Conservation (phyloP, 2,888 invertebrate genomes). For the Parnassius apollo region DNA sequence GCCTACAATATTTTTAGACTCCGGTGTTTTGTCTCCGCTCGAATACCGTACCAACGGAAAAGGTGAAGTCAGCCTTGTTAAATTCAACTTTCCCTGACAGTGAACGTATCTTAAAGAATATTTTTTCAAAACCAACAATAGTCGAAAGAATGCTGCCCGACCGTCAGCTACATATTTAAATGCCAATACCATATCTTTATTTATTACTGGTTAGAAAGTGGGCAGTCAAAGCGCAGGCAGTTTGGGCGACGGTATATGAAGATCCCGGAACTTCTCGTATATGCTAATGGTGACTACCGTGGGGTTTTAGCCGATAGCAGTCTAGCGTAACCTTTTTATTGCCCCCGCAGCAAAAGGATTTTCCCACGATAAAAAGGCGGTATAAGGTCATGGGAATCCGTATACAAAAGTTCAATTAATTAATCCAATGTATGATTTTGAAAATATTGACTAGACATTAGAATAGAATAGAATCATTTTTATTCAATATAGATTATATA, state of each 20-base stretch:
- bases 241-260: not conserved
- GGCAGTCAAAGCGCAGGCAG: not conserved
- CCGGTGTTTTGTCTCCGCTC: conserved; percentile 1
- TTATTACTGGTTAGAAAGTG: conserved; percentile 18
- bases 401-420: too few relatives aligned
- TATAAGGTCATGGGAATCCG: too few relatives aligned
- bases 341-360: too few relatives aligned
- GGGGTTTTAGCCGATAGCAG: too few relatives aligned
- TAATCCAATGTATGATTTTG: too few relatives aligned
- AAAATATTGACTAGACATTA: too few relatives aligned
- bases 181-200: conserved; percentile 7
- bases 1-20: not conserved
- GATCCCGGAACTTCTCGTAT: too few relatives aligned
- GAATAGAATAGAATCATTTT: too few relatives aligned
- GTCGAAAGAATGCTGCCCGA: conserved; percentile 12
- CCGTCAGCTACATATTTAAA: conserved; percentile 15
- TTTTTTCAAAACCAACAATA: conserved; percentile 3
- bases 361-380: too few relatives aligned
- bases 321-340: too few relatives aligned
- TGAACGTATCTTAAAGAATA: not conserved
- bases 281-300: too few relatives aligned
- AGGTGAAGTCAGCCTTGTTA: conserved; percentile 8
- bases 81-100: conserved; percentile 18
- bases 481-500: too few relatives aligned
- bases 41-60: conserved; percentile 6